These are phyloP conservation scores for Chymomyza procnemis DNA, from an alignment of 2,888 invertebrate genomes.

Conservation along the genomic window DNA sequence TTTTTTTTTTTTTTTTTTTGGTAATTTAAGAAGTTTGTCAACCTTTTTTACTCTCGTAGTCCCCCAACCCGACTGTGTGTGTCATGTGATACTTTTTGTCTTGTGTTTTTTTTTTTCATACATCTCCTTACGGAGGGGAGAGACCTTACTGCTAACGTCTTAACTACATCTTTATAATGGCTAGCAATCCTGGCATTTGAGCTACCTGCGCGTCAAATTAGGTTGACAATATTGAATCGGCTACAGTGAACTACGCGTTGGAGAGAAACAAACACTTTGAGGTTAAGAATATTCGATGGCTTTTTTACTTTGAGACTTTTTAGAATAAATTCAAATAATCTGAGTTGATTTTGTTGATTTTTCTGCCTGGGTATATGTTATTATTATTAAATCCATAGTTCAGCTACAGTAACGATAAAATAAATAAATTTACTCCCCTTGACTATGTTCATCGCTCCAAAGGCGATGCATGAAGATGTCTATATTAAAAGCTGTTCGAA, in stretches of 20 bases:
- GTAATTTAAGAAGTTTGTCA: slow-evolving; percentile 69
- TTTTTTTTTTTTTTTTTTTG: no score
- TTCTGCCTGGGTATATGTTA: no score
- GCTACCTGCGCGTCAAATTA: slow-evolving; percentile 64
- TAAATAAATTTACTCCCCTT: no score
- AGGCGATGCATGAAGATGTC: no score
- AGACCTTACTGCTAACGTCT: neutral
- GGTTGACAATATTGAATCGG: slow-evolving; percentile 49
- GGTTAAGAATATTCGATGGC: no score
- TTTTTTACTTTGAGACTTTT: no score
- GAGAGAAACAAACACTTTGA: neutral
- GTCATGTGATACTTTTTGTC: slow-evolving; percentile 69
- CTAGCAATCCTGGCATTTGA: slow-evolving; percentile 3
- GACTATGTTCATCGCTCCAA: no score
- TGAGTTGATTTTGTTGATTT: no score
- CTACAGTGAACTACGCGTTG: neutral
- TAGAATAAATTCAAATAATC: no score
- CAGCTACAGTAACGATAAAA: no score
- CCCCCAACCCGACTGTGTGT: slow-evolving; percentile 13
- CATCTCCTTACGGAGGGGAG: neutral
- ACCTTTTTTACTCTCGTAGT: slow-evolving; percentile 43
- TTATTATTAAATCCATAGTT: no score
- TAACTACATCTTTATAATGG: neutral
- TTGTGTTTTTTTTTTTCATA: slow-evolving; percentile 8
- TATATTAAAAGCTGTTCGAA: no score